Evolutionary conservation across 2,113 vertebrate genomes (phyloP), one percentile per base, ranked within the genome.

Genomic region (Plectropomus leopardus): DNA sequence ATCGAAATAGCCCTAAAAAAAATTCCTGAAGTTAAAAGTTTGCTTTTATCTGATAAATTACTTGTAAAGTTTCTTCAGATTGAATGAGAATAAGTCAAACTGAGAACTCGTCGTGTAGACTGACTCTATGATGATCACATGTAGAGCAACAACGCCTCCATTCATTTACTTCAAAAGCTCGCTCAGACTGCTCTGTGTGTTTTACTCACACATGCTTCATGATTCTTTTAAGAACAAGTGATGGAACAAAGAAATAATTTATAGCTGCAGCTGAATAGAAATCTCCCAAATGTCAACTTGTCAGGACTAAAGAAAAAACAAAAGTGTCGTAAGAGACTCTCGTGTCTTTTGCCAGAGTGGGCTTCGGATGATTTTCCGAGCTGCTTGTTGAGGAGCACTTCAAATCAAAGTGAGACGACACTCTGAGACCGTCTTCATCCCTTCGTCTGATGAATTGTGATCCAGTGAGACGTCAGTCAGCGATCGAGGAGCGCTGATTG

Each of bases 221-320:
- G 36, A 11, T 55, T 64, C 15, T 64, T 58, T 58, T n/a, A 72
- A 65, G 51, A 65, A 47, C 16, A 13, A 65, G 30, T 16, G 58
- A 44, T 19, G 19, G 14, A 79, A 30, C 16, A 30, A 44, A n/a
- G 36, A 57, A 57, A 57, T 50, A 19, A 59, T 59, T 59, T 19
- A 32, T 24, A 32, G 32, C 8, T 80, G 53, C 50, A 42, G 17
- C 40, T 23, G 51, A 80, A 58, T n/a, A 40, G 23, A 71, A 63
- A 63, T 45, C 36, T 78, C 10, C 1, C 53, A 55, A 40, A 55
- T 21, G 42, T 72, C 58, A 60, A 28, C 16, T 4, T 24, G 45
- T 69, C 65, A 44, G 14, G 34, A 32, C 24, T 26, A 34, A 45
- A 54, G 24, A 36, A 30, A 47, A n/a, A 32, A 4, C 5, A 15